Base-by-base conservation (phyloP, 2,113 vertebrate genomes). In the Cathartes aura region DNA sequence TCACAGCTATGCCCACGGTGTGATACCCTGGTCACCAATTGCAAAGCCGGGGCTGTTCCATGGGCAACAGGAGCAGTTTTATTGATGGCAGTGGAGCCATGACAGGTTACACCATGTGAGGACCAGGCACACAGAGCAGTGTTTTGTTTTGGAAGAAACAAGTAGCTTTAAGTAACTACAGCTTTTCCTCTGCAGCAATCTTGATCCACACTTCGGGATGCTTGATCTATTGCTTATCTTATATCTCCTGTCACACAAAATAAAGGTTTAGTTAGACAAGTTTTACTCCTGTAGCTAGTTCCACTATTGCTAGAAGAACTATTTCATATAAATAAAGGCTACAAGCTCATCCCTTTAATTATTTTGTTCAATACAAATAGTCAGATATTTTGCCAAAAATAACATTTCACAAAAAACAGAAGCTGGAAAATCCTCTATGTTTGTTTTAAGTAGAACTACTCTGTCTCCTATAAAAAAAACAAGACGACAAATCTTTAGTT, bases 131-230 rank as follows among this genome's bases (percentile, higher is more conserved):
- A 84, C 56, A 64, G 86, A 90, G 59, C 34, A 92, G 62, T 32
- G 62, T 82, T 97, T 96, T 95, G 74, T 79, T 98, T 95, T 87
- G 64, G 82, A 95, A 96, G 19, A 90, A 96, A 79, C 48, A 94
- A 93, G 56, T 82, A 70, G 50, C 79, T 97, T 96, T 74, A 90
- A 50, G 66, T 74, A 95, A 73, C 47, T 66, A 59, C 24, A 93
- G 42, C 48, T 97, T 97, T 93, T 42, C 58, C 96, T 90, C 91
- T 86, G n/a, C 53, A 34, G 22, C 23, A 53, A 43, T 94, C 79
- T 92, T 88, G 53, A 82, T 32, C 29, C 48, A 56, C 5, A 2
- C 11, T 91, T 89, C 7, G 48, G 66, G 67, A 48, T 30, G 6
- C 56, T 92, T 66, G n/a, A 60, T 89, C 45, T 93, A 8, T 85